Conservation (phyloP, 2,797 vertebrate species). For the Arnoldichthys spilopterus region DNA sequence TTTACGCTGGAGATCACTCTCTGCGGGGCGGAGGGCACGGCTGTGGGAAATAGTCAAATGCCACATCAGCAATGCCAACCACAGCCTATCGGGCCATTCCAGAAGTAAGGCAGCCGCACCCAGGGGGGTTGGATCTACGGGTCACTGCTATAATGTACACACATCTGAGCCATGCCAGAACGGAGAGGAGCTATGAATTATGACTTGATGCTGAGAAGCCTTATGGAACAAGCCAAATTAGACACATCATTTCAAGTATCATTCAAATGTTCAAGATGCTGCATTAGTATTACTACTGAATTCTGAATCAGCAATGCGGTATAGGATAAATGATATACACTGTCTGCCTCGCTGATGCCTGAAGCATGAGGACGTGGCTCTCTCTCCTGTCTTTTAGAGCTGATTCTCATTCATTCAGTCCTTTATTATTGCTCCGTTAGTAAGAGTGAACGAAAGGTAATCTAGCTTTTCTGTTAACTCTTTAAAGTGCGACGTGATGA, state of each 20-base stretch:
- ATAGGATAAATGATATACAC: slow-evolving; percentile 1
- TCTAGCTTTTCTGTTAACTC: slow-evolving; percentile 46
- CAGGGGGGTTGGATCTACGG: not conserved
- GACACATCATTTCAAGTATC: slow-evolving; percentile 14
- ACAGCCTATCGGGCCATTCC: not conserved
- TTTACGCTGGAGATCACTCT: slow-evolving; percentile 94
- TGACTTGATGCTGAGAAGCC: not conserved
- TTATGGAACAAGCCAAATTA: not conserved
- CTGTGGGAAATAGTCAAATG: slow-evolving; percentile 67
- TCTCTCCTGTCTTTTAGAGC: slow-evolving; percentile 28
- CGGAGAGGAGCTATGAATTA: not conserved
- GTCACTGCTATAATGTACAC: not conserved
- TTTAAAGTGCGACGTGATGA: slow-evolving; percentile 53
- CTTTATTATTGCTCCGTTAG: slow-evolving; percentile 51
- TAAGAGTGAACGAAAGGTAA: slow-evolving; percentile 50
- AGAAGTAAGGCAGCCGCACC: not conserved
- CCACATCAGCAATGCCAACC: not conserved
- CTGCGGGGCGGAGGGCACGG: slow-evolving; percentile 87
- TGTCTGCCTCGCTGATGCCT: slow-evolving; percentile 30
- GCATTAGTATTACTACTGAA: not conserved
- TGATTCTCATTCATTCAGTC: slow-evolving; percentile 46
- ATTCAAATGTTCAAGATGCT: slow-evolving; percentile 14
- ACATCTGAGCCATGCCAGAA: not conserved
- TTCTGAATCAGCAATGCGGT: not conserved
- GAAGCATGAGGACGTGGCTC: slow-evolving; percentile 3